Conservation (phyloP, 1,140 invertebrate species). For the Eufriesea mexicana region DNA sequence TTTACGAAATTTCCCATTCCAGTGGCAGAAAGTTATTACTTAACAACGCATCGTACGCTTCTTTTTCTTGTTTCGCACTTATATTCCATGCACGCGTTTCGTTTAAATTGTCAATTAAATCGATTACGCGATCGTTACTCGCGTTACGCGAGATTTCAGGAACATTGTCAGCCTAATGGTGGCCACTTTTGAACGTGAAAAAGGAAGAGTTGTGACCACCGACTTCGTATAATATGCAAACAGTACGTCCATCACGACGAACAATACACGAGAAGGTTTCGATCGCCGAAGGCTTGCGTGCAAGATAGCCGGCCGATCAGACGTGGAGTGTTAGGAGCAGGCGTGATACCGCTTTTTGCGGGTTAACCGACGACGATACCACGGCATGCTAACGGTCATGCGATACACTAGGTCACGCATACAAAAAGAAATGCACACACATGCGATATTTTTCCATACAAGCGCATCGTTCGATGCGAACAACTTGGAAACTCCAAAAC, state of each 20-base stretch:
- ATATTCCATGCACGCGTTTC: not conserved
- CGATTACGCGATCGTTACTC: too few relatives aligned
- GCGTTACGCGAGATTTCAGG: not conserved
- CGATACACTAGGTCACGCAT: constrained; percentile 52
- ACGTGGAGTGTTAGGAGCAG: constrained; percentile 62
- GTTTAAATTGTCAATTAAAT: not conserved
- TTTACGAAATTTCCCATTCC: not conserved
- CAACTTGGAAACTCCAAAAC: not conserved
- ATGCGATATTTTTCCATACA: constrained; percentile 24
- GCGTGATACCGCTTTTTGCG: constrained; percentile 62
- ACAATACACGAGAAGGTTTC: constrained; percentile 45
- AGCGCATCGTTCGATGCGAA: not conserved
- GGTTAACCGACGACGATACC: constrained; percentile 61
- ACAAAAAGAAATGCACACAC: not conserved
- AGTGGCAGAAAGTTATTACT: not conserved
- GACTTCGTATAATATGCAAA: constrained; percentile 60
- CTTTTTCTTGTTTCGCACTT: not conserved
- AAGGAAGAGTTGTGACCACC: constrained; percentile 9
- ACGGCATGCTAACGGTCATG: constrained; percentile 52
- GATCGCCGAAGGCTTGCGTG: constrained; percentile 59
- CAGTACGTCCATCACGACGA: constrained; percentile 40
- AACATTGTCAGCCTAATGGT: not conserved
- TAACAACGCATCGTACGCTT: too few relatives aligned
- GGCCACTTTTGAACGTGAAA: not conserved
- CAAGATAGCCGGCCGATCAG: constrained; percentile 38